These are phyloP conservation scores for Lasioglossum villosulum DNA, from an alignment of 2,888 invertebrate genomes.

Conservation along the genomic window DNA sequence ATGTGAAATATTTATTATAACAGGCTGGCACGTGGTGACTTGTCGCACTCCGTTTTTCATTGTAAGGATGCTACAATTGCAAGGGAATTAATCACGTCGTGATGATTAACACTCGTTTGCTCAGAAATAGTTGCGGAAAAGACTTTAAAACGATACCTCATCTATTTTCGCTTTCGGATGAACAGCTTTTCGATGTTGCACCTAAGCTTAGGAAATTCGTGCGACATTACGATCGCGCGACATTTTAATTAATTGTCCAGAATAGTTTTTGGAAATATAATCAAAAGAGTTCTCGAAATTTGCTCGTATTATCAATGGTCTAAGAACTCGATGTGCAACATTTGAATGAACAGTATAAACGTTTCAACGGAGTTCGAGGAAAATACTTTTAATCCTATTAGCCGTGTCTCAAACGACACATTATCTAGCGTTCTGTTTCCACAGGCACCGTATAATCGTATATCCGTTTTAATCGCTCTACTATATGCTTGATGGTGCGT, in stretches of 20 bases:
- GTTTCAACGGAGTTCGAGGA: neutral
- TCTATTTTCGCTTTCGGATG: no score
- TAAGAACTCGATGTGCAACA: neutral
- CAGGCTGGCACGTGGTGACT: neutral
- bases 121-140: neutral
- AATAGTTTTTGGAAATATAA: neutral
- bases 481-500: neutral
- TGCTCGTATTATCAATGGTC: neutral
- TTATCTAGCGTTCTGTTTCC: neutral
- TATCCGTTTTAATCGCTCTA: neutral
- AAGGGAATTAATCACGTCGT: neutral
- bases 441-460: neutral
- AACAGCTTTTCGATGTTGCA: neutral
- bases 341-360: neutral
- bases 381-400: neutral
- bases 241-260: neutral
- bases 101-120: neutral
- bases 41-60: neutral
- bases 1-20: neutral
- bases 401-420: neutral
- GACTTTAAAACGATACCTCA: neutral
- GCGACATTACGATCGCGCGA: neutral
- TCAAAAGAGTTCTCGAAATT: neutral
- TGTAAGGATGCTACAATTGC: neutral
- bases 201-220: neutral